Percentiles rank a stretch among this genome's conserved stretches.
These are phyloP conservation scores for Drosophila eohydei DNA, from an alignment of 2,888 invertebrate species.

Conservation along the genomic window DNA sequence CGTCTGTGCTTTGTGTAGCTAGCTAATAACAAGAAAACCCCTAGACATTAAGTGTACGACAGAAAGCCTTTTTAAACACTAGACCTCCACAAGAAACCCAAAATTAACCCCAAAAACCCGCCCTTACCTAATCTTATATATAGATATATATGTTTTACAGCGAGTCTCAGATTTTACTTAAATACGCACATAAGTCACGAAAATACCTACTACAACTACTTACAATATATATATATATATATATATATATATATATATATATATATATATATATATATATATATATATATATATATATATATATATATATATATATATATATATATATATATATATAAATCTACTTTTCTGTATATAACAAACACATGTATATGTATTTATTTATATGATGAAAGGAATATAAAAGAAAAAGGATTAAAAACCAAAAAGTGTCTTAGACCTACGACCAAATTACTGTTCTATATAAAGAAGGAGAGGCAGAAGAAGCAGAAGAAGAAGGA, in stretches of 20 bases:
- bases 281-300: conserved; percentile 51
- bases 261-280: conserved; percentile 55
- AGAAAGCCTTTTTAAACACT: conserved; percentile 28
- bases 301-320: conserved; percentile 50
- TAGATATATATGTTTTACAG: conserved; percentile 53
- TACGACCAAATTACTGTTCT: conserved; percentile 74
- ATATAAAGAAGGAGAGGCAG: conserved; percentile 15
- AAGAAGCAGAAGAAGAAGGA: conserved; percentile 23
- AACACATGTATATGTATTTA: conserved; percentile 52
- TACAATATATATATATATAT: conserved; percentile 49
- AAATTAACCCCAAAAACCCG: conserved; percentile 3
- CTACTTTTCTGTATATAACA: conserved; percentile 70
- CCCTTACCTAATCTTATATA: conserved; percentile 11
- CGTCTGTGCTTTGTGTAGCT: conserved; percentile 59
- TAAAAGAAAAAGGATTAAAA: conserved; percentile 60
- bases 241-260: conserved; percentile 55
- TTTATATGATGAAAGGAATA: conserved; percentile 36
- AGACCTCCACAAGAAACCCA: background rate
- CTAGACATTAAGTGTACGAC: conserved; percentile 68
- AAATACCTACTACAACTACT: conserved; percentile 54
- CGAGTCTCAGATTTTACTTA: conserved; percentile 80
- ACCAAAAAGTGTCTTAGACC: conserved; percentile 78
- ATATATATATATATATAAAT: conserved; percentile 54
- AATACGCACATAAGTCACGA: conserved; percentile 77
- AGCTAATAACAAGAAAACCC: conserved; percentile 36